Conservation (phyloP, 92 coral and sea anemone species). For the Epizoanthus ramosus region DNA sequence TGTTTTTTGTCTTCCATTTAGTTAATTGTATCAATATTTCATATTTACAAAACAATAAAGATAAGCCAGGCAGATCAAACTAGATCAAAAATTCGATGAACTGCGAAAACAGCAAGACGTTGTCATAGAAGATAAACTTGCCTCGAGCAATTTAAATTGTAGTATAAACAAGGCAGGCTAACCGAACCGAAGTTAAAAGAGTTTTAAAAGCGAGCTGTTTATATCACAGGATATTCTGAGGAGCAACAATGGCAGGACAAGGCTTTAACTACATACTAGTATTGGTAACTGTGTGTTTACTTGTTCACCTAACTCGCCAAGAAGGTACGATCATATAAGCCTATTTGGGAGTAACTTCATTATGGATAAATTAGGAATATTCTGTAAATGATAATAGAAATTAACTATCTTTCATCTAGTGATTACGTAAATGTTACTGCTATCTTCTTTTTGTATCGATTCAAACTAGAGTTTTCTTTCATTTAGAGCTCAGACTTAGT, state of each 20-base stretch:
- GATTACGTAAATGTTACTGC: too few species aligned
- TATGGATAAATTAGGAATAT: not conserved
- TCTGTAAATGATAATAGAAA: not conserved
- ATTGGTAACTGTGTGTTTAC: not conserved
- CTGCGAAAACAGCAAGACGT: conserved; percentile 9
- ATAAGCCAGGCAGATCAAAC: not conserved
- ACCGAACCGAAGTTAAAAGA: not conserved
- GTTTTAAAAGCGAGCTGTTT: not conserved
- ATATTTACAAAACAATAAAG: too few species aligned
- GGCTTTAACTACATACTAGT: not conserved
- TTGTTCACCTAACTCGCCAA: not conserved
- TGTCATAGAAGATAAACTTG: not conserved
- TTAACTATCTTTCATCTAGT: not conserved
- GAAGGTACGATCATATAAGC: not conserved
- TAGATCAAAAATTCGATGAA: not conserved
- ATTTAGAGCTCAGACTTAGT: too few species aligned
- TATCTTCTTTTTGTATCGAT: too few species aligned
- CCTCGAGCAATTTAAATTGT: not conserved
- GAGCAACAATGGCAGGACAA: conserved; percentile 2
- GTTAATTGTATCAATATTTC: too few species aligned
- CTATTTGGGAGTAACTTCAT: not conserved
- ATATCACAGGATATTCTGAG: not conserved
- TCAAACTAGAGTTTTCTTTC: too few species aligned
- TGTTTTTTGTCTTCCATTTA: too few species aligned
- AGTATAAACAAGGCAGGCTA: not conserved